phyloP scores from a whole-genome alignment of 2,888 invertebrate species.

The Orchestes rusci region DNA sequence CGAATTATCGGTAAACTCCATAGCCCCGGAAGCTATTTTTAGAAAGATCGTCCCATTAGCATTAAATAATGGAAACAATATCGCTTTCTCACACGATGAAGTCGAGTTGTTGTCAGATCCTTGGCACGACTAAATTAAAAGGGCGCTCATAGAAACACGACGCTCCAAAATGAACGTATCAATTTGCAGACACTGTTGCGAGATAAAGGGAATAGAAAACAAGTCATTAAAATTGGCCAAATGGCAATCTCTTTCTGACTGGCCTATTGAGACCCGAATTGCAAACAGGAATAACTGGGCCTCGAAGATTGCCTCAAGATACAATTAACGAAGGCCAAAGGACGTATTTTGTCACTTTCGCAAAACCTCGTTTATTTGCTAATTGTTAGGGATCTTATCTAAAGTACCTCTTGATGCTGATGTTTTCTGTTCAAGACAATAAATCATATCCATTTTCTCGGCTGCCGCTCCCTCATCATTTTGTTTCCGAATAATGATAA shows the following conservation, averaged over 20 bases:
- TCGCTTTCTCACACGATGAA: too few relatives aligned
- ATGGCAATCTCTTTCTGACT: conserved; percentile 33
- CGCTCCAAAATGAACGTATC: conserved; percentile 22
- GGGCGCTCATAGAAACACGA: conserved; percentile 16
- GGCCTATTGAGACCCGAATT: conserved; percentile 30
- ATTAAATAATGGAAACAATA: too few relatives aligned
- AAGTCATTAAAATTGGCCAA: conserved; percentile 35
- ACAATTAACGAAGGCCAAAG: conserved; percentile 19
- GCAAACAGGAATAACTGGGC: conserved; percentile 20
- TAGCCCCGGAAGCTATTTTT: too few relatives aligned
- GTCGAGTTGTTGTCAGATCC: conserved; percentile 9
- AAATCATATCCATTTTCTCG: too few relatives aligned
- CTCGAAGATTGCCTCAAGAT: conserved; percentile 17
- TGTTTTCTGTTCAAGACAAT: too few relatives aligned
- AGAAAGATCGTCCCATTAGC: too few relatives aligned
- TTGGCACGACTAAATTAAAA: conserved; percentile 13
- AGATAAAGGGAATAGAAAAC: conserved; percentile 32
- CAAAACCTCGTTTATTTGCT: conserved; percentile 21
- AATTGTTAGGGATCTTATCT: too few relatives aligned
- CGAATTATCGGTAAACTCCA: too few relatives aligned
- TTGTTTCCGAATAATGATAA: conserved; percentile 7
- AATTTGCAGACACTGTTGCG: conserved; percentile 18
- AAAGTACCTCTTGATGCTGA: too few relatives aligned
- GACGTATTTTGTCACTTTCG: conserved; percentile 18
- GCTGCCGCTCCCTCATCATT: too few relatives aligned